phyloP scores from a whole-genome alignment of 1,140 invertebrate species.

The Lamellibrachia luymesi region DNA sequence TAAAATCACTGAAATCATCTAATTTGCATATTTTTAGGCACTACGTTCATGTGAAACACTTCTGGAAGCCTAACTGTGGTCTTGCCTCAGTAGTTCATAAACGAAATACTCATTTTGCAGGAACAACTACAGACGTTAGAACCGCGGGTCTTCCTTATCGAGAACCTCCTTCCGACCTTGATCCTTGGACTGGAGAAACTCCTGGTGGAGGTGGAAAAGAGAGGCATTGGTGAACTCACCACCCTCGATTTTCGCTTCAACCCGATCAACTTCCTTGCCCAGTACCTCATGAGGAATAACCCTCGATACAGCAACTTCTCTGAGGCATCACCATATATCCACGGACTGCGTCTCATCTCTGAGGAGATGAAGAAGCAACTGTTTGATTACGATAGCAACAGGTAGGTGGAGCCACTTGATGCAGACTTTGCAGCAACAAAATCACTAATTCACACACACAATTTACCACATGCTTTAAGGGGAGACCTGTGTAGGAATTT shows the following conservation, averaged over 20 bases:
- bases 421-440: background rate
- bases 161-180: slow-evolving; percentile 53
- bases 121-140: slow-evolving; percentile 38
- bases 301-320: slow-evolving; percentile 54
- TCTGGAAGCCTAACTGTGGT: too few relatives aligned
- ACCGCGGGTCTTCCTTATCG: slow-evolving; percentile 50
- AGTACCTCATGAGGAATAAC: slow-evolving; percentile 57
- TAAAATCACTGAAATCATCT: too few relatives aligned
- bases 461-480: slow-evolving; percentile 10
- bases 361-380: slow-evolving; percentile 50
- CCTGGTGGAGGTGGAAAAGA: slow-evolving; percentile 50
- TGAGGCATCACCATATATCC: slow-evolving; percentile 54
- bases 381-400: slow-evolving; percentile 54
- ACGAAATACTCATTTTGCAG: background rate
- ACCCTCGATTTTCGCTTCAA: slow-evolving; percentile 53
- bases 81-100: background rate
- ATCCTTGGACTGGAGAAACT: slow-evolving; percentile 56
- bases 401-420: slow-evolving; percentile 32
- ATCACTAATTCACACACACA: background rate
- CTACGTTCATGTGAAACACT: too few relatives aligned
- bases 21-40: too few relatives aligned
- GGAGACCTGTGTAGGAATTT: too few relatives aligned
- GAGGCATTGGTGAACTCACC: slow-evolving; percentile 39
- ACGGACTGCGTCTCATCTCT: slow-evolving; percentile 48
- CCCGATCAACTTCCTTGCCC: slow-evolving; percentile 56